These are phyloP conservation scores for Beris morrisii DNA, from an alignment of 2,888 invertebrate genomes.

Conservation along the genomic window DNA sequence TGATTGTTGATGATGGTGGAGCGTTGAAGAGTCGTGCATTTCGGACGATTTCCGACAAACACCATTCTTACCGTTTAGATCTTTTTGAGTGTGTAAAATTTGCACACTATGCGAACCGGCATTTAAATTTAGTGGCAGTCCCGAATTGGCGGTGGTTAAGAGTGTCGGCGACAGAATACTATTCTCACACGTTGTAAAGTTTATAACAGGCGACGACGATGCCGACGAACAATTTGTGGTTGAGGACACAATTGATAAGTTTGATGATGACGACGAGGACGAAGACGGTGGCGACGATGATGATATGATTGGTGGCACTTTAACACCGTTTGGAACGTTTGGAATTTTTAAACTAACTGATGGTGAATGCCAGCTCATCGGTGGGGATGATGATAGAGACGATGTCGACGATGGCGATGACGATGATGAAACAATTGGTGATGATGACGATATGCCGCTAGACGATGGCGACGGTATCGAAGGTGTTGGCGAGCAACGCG, in stretches of 20 bases:
- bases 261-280: slow-evolving; percentile 13
- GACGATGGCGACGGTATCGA: slow-evolving; percentile 55
- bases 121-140: slow-evolving; percentile 36
- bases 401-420: slow-evolving; percentile 34
- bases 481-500: slow-evolving; percentile 52
- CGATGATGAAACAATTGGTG: slow-evolving; percentile 46
- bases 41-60: slow-evolving; percentile 31
- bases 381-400: slow-evolving; percentile 37
- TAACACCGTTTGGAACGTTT: slow-evolving; percentile 36
- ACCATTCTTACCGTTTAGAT: slow-evolving; percentile 39
- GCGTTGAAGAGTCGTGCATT: slow-evolving; percentile 20
- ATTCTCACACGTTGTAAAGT: slow-evolving; percentile 32
- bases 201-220: slow-evolving; percentile 31
- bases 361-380: slow-evolving; percentile 40
- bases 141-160: slow-evolving; percentile 28
- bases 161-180: slow-evolving; percentile 18
- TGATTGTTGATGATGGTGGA: slow-evolving; percentile 24
- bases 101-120: slow-evolving; percentile 27
- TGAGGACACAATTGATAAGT: slow-evolving; percentile 5
- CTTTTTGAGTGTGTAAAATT: slow-evolving; percentile 35
- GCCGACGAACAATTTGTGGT: slow-evolving; percentile 7
- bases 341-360: slow-evolving; percentile 44
- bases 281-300: slow-evolving; percentile 34
- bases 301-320: slow-evolving; percentile 35
- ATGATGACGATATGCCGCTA: slow-evolving; percentile 54